Conservation (phyloP, 2,797 vertebrate species). For the Alcedo atthis region DNA sequence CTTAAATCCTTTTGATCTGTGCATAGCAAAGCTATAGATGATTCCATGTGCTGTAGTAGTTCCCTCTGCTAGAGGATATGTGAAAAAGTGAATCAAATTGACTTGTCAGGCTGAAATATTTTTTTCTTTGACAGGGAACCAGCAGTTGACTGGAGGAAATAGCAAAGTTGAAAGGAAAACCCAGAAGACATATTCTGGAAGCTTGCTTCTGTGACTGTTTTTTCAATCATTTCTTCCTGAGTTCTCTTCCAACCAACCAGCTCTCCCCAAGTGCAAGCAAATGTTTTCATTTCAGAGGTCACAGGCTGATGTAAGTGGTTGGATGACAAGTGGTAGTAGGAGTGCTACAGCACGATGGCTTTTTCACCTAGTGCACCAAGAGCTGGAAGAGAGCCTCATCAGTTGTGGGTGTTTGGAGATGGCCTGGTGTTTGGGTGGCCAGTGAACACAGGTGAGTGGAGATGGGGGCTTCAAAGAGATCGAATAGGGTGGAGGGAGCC, state of each 20-base stretch:
- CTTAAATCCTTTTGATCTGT: background rate
- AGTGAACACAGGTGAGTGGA: background rate
- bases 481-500: background rate
- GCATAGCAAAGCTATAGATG: background rate
- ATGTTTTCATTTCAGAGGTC: constrained; percentile 37
- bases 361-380: background rate
- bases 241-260: constrained; percentile 25
- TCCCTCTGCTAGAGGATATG: background rate
- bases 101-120: background rate
- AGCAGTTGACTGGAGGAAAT: constrained; percentile 43
- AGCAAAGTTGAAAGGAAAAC: constrained; percentile 53
- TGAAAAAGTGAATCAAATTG: constrained; percentile 14
- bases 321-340: background rate
- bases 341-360: background rate
- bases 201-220: constrained; percentile 31
- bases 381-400: background rate
- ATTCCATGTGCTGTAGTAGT: background rate
- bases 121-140: background rate
- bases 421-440: background rate
- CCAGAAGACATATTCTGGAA: constrained; percentile 33
- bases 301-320: background rate
- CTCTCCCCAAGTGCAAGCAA: background rate
- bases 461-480: background rate
- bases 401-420: background rate
- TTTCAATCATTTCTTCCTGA: constrained; percentile 25